Evolutionary conservation across 1,140 invertebrate species (phyloP), one percentile per base, ranked within the genome.

Genomic region (Drosophila pallidifrons): DNA sequence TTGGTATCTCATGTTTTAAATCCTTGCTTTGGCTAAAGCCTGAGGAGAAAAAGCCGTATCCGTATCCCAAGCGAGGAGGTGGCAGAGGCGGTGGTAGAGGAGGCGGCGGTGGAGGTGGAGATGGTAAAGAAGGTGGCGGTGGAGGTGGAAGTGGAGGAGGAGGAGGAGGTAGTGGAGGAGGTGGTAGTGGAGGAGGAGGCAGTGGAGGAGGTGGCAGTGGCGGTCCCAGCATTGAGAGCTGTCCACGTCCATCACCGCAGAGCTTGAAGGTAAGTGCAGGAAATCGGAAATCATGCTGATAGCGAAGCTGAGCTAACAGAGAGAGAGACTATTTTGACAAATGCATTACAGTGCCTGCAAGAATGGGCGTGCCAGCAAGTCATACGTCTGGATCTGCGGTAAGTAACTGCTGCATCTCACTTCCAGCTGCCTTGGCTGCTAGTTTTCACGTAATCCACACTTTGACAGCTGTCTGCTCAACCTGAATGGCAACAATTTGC

Each of bases 301-400:
- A 38, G 35, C 6, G 8, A 10, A 25, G 20, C 20, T 25, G 20
- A 25, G 20, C 20, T 25, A 25, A 25, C 7, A 38, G 35, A 38
- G 35, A 38, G 35, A 38, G 7, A 38, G 35, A 49, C 20, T 8
- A 32, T 49, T 41, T 58, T 51, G 58, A 43, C 15, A 59, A 13
- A 38, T 68, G 30, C 32, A 58, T 61, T 76, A 47, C 69, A 89
- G 85, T 89, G 85, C 65, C 78, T 89, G 5, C 78, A 79, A 45
- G 65, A 89, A 41, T 89, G 85, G 85, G 85, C 85, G 67, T 89
- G 85, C 70, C 75, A 89, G 75, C 68, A 89, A 52, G 68, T 89
- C 47, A 85, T 89, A 69, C 85, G 85, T 3, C 55, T 89, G 78
- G 85, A 89, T 89, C 66, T 89, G 66, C 86, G 85, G 85, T 89